Evolutionary conservation across 2,797 vertebrate species (phyloP), one percentile per base, ranked within the genome.

Genomic region (Lepus townsendii): DNA sequence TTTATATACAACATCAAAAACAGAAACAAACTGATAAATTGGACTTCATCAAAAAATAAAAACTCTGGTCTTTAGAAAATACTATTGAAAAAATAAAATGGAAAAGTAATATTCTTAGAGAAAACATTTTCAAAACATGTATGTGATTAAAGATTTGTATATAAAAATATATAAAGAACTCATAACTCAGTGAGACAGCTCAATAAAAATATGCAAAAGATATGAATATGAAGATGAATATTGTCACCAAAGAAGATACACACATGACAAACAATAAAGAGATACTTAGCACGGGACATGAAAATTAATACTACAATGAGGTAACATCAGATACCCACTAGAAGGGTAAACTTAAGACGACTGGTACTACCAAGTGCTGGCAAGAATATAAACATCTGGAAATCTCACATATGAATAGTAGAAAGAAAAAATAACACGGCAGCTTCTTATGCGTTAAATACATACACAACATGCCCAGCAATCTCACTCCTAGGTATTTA

Each of bases 291-390:
- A 20, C 54, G 38, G 19, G 42, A 60, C 17, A 89, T 6, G 68
- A n/a, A 91, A 82, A 71, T 68, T 63, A 57, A 60, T 12, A 27
- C 6, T 10, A 73, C 17, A 42, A 16, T 5, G 52, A 50, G 6
- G 38, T 20, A 54, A 26, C 35, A 71, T 76, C 32, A 94, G 52
- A 76, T 19, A 82, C 7, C 47, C 14, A 32, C 30, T 50, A 76
- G 80, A 78, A 77, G 26, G 30, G 77, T 78, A 57, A 93, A 73
- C 57, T 75, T 47, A 83, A 78, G 85, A 78, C 35, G 52, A 84
- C 24, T 60, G 60, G 83, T 5, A 62, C 42, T 27, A 63, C 19
- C 14, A 84, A 88, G 9, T 68, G 32, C 52, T 91, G 35, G 13
- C 24, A 30, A 90, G 54, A 83, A 93, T 7, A 8, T 17, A 42